phyloP scores from a whole-genome alignment of 2,797 vertebrate species.

The Mycteria americana region DNA sequence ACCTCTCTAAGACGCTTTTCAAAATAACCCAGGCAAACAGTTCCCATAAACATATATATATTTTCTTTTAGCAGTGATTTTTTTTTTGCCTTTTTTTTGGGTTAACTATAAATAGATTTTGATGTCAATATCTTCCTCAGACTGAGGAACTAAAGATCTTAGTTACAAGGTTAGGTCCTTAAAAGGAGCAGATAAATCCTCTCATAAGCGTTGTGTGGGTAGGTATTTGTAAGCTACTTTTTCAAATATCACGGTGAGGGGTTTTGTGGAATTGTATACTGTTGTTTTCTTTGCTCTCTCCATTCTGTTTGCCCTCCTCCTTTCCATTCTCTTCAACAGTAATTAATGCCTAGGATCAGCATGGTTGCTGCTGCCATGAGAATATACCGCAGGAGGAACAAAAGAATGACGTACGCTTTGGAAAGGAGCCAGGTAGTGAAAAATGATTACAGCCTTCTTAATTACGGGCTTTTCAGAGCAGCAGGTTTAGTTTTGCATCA shows the following conservation, averaged over 20 bases:
- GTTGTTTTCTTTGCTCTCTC: background rate
- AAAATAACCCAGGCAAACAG: background rate
- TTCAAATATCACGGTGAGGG: background rate
- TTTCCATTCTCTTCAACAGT: constrained; percentile 8
- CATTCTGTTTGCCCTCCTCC: background rate
- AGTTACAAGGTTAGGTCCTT: background rate
- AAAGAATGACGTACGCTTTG: constrained; percentile 19
- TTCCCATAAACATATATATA: background rate
- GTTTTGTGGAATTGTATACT: background rate
- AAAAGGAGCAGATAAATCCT: background rate
- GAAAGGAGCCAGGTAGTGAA: constrained; percentile 38
- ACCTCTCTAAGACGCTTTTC: background rate
- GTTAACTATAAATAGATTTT: background rate
- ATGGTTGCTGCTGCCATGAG: constrained; percentile 37
- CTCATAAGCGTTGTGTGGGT: background rate
- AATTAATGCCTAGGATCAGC: constrained; percentile 57
- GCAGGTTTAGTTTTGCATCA: constrained; percentile 54
- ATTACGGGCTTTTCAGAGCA: constrained; percentile 45
- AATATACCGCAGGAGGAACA: constrained; percentile 5
- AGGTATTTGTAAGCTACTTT: background rate
- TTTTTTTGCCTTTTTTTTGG: background rate
- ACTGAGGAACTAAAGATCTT: background rate
- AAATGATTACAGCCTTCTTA: constrained; percentile 44
- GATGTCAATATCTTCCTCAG: background rate
- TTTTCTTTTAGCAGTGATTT: background rate